Base-by-base conservation (phyloP, 2,113 vertebrate species). In the Phocoena phocoena region DNA sequence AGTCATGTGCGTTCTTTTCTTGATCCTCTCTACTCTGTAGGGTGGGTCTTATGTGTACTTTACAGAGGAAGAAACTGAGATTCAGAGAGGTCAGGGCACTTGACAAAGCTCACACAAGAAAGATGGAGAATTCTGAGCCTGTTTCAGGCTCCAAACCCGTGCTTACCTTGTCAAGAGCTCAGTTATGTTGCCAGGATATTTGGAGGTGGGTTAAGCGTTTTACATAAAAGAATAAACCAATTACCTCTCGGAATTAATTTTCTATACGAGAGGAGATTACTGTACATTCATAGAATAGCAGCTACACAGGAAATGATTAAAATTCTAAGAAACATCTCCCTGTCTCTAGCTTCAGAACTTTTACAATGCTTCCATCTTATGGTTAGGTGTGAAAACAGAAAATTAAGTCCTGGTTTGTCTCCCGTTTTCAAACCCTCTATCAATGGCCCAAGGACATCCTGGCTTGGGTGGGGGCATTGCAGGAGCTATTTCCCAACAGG, bases 181-280 rank as follows among this genome's bases (percentile, higher is more conserved):
- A 11, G 23, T 33, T 77, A 13, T 58, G 41, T 60, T 60, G 63
- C 76, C 58, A 93, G 82, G 71, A 55, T 80, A 58, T 62, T 55
- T 26, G 36, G 47, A 88, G 86, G 60, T 84, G 65, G 55, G 12
- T 60, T 79, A 93, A 79, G 55, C 33, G 17, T 79, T 93, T 96
- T 67, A 33, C 36, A 70, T 31, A 73, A 70, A 33, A 76, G 55
- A 77, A 85, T 25, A 82, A 96, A 44, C 17, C 67, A 77, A 21
- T 33, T 70, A 67, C 63, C 87, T 92, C 93, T 83, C 6, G 0
- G 93, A 85, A 89, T 93, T 93, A 58, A 83, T 97, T 68, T 85
- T 92, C 74, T 84, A 2, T 70, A 41, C 26, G 53, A 89, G 36
- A 93, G 38, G 70, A 90, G 71, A 88, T 53, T 33, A 23, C 33